phyloP scores from a whole-genome alignment of 2,797 vertebrate genomes.

The Acrocephalus scirpaceus region DNA sequence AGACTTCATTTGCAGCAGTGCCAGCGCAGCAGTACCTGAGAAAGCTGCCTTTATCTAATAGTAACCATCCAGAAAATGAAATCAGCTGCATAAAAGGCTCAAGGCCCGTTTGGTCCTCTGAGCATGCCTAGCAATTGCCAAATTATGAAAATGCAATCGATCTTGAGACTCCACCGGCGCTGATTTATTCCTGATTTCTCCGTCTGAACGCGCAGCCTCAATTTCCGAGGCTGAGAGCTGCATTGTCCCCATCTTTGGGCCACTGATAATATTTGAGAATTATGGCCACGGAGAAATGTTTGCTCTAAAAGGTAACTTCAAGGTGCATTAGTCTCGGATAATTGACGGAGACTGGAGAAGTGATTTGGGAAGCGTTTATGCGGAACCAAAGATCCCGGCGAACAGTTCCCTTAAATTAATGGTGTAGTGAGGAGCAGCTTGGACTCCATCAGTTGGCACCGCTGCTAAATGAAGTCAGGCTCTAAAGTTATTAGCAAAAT shows the following conservation, averaged over 20 bases:
- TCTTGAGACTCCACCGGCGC: neutral
- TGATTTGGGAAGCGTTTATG: constrained; percentile 10
- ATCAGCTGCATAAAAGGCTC: constrained; percentile 4
- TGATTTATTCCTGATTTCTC: constrained; percentile 16
- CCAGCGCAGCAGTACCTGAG: neutral
- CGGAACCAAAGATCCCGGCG: constrained; percentile 22
- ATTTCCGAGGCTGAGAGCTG: neutral
- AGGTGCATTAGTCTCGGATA: constrained; percentile 27
- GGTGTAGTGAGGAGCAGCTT: neutral
- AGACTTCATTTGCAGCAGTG: neutral
- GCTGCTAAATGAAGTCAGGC: constrained; percentile 32
- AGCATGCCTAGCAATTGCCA: neutral
- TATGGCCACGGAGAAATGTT: neutral
- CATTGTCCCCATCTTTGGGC: neutral
- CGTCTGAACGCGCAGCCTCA: neutral
- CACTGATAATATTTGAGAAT: constrained; percentile 30
- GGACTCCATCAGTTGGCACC: constrained; percentile 27
- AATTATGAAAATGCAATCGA: constrained; percentile 25
- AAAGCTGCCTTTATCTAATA: constrained; percentile 25
- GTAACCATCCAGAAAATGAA: constrained; percentile 43
- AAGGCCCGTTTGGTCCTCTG: neutral
- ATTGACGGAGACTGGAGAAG: constrained; percentile 15
- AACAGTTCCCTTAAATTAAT: constrained; percentile 57
- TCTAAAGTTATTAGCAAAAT: constrained; percentile 54
- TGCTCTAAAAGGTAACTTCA: constrained; percentile 18